A percentile compares a stretch with the other conserved stretches of the same genome.
phyloP scores from a whole-genome alignment of 1,140 invertebrate species.

The Babylonia areolata region DNA sequence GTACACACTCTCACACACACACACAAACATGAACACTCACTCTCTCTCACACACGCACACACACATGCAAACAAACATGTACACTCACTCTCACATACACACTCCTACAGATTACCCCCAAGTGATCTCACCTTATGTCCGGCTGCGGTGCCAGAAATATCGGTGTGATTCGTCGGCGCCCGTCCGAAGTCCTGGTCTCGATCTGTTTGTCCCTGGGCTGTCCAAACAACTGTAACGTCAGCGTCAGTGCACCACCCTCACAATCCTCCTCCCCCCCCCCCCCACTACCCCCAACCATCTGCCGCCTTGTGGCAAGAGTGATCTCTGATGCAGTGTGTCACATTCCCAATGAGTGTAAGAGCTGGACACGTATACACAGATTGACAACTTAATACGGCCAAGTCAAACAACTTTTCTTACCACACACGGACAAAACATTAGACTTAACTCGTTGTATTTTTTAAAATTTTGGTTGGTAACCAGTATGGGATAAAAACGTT shows the following conservation, averaged over 20 bases:
- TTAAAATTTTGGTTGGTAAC: too few species aligned
- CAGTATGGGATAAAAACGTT: too few species aligned
- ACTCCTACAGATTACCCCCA: neutral
- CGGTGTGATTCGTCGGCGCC: conserved; percentile 94
- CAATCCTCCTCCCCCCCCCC: too few species aligned
- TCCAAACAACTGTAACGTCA: neutral
- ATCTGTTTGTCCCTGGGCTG: conserved; percentile 87
- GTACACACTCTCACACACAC: neutral
- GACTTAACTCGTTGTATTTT: too few species aligned
- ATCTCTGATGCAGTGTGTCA: too few species aligned
- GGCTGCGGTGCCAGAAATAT: conserved; percentile 85
- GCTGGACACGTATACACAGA: too few species aligned
- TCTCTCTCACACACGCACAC: neutral
- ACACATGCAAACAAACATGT: neutral
- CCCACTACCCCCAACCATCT: too few species aligned
- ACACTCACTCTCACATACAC: neutral
- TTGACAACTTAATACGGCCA: too few species aligned
- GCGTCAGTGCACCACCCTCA: neutral
- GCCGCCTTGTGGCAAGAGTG: too few species aligned
- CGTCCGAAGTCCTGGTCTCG: conserved; percentile 94
- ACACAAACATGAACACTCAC: neutral
- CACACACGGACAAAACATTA: too few species aligned
- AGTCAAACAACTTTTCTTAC: too few species aligned
- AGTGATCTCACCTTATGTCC: conserved; percentile 66
- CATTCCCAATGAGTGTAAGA: too few species aligned